Evolutionary conservation across 2,888 invertebrate genomes (phyloP).

Genomic region (Acleris laterana): DNA sequence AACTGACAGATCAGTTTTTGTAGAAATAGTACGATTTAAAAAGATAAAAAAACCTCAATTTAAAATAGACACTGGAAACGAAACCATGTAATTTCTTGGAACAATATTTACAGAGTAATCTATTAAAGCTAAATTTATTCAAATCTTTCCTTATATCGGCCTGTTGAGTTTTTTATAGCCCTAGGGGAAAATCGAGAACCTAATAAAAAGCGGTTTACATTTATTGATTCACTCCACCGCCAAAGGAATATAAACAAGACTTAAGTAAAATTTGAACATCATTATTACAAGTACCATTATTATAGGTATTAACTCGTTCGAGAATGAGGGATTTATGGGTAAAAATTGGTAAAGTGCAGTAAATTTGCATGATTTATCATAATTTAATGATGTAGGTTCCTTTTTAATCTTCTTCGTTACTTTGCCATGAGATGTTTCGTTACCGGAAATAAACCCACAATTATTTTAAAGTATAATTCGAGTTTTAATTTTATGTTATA

Average conservation of each 20-base stretch:
- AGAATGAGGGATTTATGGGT: background rate
- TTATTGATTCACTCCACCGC: slow-evolving; percentile 15
- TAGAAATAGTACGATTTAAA: no score
- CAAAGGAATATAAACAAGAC: slow-evolving; percentile 11
- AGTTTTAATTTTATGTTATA: no score
- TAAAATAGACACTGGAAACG: slow-evolving; percentile 7
- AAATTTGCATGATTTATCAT: no score
- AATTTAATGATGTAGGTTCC: no score
- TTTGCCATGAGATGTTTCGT: no score
- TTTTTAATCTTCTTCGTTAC: no score
- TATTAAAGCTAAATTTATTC: slow-evolving; percentile 28
- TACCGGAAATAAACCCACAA: no score
- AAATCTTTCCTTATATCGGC: slow-evolving; percentile 27
- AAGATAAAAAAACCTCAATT: no score
- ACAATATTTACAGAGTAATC: slow-evolving; percentile 29
- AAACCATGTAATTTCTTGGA: slow-evolving; percentile 26
- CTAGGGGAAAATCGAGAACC: slow-evolving; percentile 24
- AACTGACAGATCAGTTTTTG: no score
- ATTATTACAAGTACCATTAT: slow-evolving; percentile 12
- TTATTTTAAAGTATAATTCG: no score
- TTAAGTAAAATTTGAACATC: slow-evolving; percentile 19
- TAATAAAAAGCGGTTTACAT: slow-evolving; percentile 31
- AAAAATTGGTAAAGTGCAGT: no score
- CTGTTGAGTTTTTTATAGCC: slow-evolving; percentile 31
- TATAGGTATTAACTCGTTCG: slow-evolving; percentile 1